These are phyloP conservation scores for Stegodyphus mimosarum DNA, from an alignment of 1,140 invertebrate species.

Conservation along the genomic window DNA sequence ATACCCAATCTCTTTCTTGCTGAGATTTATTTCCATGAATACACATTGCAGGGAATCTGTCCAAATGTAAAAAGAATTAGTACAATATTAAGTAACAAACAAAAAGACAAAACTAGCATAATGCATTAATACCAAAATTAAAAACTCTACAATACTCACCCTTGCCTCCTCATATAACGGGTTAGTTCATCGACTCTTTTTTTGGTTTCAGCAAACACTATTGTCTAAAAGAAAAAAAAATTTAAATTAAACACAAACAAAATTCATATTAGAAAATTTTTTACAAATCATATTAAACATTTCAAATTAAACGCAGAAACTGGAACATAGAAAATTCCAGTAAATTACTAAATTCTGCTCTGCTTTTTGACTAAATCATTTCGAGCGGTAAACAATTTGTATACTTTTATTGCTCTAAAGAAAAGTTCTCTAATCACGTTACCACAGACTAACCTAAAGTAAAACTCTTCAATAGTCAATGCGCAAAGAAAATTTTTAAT, in stretches of 20 bases:
- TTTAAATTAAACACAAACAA: background rate
- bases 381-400: too few species aligned
- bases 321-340: background rate
- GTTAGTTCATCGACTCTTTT: conserved; percentile 72
- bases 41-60: conserved; percentile 63
- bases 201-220: conserved; percentile 75
- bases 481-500: too few species aligned
- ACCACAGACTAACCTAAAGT: too few species aligned
- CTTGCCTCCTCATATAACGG: conserved; percentile 69
- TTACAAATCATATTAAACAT: too few species aligned
- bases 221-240: conserved; percentile 63
- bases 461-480: too few species aligned
- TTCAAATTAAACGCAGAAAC: background rate
- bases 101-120: background rate
- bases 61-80: background rate
- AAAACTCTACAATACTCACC: conserved; percentile 61
- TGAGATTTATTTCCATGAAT: conserved; percentile 73
- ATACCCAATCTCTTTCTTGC: conserved; percentile 70
- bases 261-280: background rate
- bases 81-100: background rate
- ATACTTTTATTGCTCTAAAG: too few species aligned
- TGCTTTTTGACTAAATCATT: too few species aligned
- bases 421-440: too few species aligned
- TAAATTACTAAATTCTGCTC: too few species aligned
- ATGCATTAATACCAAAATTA: background rate